Evolutionary conservation across 2,113 vertebrate genomes (phyloP).

Genomic region (Uropsilus gracilis): DNA sequence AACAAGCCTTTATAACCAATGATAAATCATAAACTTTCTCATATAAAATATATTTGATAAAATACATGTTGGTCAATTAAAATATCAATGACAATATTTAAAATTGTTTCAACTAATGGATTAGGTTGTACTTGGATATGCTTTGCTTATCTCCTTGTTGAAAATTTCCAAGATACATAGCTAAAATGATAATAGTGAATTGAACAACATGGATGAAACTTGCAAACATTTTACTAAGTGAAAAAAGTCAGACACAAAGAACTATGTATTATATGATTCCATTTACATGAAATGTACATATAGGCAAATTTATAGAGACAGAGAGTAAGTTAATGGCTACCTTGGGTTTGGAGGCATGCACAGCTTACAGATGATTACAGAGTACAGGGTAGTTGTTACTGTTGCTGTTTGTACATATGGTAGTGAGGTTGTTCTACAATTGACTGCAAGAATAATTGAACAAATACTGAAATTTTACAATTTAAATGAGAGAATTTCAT

Average conservation of each 20-base stretch:
- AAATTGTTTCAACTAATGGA: not conserved
- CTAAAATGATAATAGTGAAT: not conserved
- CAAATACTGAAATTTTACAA: not conserved
- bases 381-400: not conserved
- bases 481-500: not conserved
- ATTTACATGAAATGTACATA: not conserved
- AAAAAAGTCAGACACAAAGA: not conserved
- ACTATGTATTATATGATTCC: not conserved
- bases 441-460: not conserved
- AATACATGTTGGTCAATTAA: not conserved
- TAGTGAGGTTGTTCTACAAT: not conserved
- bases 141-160: not conserved
- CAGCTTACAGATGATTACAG: not conserved
- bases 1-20: not conserved
- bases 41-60: conserved; percentile 5
- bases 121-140: not conserved
- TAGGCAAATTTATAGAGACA: not conserved
- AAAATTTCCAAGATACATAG: not conserved
- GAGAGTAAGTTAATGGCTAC: not conserved
- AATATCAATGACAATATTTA: not conserved
- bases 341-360: too few species aligned
- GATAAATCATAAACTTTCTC: not conserved
- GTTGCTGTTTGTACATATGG: not conserved
- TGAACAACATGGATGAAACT: not conserved
- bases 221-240: not conserved